phyloP scores from a whole-genome alignment of 37 sponge, comb jelly and placozoan genomes.

The Ephydatia muelleri region DNA sequence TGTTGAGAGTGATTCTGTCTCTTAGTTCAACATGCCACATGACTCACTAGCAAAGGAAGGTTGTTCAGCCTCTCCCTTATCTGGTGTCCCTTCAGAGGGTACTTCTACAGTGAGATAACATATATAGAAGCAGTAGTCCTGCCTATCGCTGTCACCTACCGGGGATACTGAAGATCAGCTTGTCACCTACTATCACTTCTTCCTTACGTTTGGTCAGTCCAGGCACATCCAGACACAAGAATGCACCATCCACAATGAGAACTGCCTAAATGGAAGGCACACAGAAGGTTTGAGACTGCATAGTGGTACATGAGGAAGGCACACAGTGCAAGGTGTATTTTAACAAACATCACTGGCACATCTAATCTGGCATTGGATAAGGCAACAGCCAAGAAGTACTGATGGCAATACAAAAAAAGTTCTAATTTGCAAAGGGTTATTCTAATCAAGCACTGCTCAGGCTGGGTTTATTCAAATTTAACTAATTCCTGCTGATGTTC shows the following conservation, averaged over 20 bases:
- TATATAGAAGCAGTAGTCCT: neutral
- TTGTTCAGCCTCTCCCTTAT: conserved; percentile 32
- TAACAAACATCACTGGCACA: too few species aligned
- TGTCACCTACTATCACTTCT: conserved; percentile 69
- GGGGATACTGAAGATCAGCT: conserved; percentile 50
- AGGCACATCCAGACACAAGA: conserved; percentile 69
- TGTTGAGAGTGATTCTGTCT: neutral
- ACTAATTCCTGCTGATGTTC: too few species aligned
- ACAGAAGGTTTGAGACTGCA: too few species aligned
- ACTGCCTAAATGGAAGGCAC: conserved; percentile 33
- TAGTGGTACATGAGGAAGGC: too few species aligned
- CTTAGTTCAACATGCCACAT: neutral
- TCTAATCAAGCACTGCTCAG: too few species aligned
- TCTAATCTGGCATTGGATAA: too few species aligned
- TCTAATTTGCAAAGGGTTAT: too few species aligned
- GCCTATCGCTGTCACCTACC: neutral
- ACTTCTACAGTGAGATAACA: neutral
- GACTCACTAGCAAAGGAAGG: neutral
- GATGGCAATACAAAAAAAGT: too few species aligned
- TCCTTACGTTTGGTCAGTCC: conserved; percentile 70
- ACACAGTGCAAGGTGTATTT: too few species aligned
- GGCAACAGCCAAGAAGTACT: too few species aligned
- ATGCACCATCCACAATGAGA: conserved; percentile 49
- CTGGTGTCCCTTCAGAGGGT: neutral
- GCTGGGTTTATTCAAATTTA: too few species aligned